Evolutionary conservation across 2,797 vertebrate genomes (phyloP).

Genomic region (Sylvia borin): DNA sequence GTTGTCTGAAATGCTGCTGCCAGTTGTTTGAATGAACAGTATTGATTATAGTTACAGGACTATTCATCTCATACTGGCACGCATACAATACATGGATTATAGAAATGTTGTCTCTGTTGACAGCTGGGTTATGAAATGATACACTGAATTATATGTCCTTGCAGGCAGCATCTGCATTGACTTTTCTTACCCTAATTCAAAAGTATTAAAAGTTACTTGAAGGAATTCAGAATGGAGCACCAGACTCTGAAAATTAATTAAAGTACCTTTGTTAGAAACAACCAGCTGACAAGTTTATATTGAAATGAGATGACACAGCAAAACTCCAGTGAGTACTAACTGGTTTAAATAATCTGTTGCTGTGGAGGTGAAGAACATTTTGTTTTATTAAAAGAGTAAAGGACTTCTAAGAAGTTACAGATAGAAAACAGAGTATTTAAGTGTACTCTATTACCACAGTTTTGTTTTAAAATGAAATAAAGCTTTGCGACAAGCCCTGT

Average conservation of each 20-base stretch:
- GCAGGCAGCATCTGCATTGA: slow-evolving; percentile 37
- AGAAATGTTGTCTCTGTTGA: slow-evolving; percentile 56
- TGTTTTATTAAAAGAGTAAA: background rate
- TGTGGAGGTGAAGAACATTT: background rate
- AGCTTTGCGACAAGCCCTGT: background rate
- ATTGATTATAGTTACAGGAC: slow-evolving; percentile 70
- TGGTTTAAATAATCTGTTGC: background rate
- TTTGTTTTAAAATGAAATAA: background rate
- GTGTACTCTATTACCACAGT: background rate
- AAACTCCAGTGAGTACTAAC: background rate
- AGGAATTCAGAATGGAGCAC: slow-evolving; percentile 25
- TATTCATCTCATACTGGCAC: slow-evolving; percentile 67
- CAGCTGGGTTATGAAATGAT: slow-evolving; percentile 65
- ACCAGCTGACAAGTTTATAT: slow-evolving; percentile 13
- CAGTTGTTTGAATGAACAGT: slow-evolving; percentile 71
- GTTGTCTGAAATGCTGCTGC: slow-evolving; percentile 73
- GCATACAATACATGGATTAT: slow-evolving; percentile 48
- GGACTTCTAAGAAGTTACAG: background rate
- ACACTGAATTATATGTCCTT: slow-evolving; percentile 59
- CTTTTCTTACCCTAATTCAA: slow-evolving; percentile 59
- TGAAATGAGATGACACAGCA: slow-evolving; percentile 22
- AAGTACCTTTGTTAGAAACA: slow-evolving; percentile 24
- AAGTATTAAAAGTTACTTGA: slow-evolving; percentile 58
- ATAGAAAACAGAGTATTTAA: background rate
- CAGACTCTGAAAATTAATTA: background rate